Evolutionary conservation across 1,140 invertebrate species (phyloP), one percentile per base, ranked within the genome.

Genomic region (Temnothorax curvispinosus): DNA sequence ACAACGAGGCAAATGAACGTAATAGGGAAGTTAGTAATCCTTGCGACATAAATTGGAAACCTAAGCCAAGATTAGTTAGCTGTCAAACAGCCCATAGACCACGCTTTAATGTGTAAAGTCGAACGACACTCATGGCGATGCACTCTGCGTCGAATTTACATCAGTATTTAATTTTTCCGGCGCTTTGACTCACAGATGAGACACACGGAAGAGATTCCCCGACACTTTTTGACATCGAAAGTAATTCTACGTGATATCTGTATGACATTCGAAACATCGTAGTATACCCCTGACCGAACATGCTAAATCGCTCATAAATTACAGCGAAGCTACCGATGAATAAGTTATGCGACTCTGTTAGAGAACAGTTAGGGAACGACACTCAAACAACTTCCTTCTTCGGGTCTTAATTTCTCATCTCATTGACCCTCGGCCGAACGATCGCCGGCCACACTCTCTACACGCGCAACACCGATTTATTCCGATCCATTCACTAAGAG

Each of bases 401-500:
- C 78, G 52, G 27, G 6, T 74, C 18, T 82, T 82, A 82, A 82
- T 82, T 67, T 82, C 27, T 32, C 78, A 82, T 82, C 67, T 82
- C 9, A 67, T 82, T 82, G 67, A 82, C 78, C 67, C 67, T 82
- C 27, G 41, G 62, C 65, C 58, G 38, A 65, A 71, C 44, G 56
- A 47, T 47, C 27, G 54, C 44, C 27, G 60, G n/a, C 58, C 50
- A 44, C 71, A n/a, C 9, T 77, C 38, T 41, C 3, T 41, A 86
- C 84, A 27, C 44, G 71, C 13, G 67, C 44, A 60, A 60, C 44
- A 9, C 32, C 69, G 69, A 84, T 84, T 69, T 60, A 84, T 75
- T 86, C 58, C 75, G 41, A 44, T 56, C 67, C 85, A 77, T 85
- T 85, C 82, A 58, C 64, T 81, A 84, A 74, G 41, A 82, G 80